Percentiles rank a stretch among this genome's conserved stretches.
Conservation (phyloP, 2,113 vertebrate species). For the Gopherus flavomarginatus region DNA sequence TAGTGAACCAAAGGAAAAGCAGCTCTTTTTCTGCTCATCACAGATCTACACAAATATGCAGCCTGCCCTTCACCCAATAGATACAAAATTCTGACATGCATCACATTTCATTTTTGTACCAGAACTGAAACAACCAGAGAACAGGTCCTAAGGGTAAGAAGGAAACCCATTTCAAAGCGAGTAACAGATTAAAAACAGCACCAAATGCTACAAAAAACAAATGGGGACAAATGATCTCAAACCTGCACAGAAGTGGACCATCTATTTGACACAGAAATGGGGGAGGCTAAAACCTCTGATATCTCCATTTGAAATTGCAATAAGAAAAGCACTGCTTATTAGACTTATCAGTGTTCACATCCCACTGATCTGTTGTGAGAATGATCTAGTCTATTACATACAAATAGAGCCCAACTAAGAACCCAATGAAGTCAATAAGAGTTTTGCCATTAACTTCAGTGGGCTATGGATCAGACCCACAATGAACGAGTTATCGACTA, state of each 20-base stretch:
- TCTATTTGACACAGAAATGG: neutral
- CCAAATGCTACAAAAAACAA: neutral
- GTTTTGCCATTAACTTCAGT: neutral
- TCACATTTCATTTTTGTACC: neutral
- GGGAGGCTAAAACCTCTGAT: neutral
- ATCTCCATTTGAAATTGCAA: neutral
- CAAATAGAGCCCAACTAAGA: neutral
- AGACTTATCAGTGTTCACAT: neutral
- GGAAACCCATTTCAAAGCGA: neutral
- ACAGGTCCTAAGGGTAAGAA: neutral
- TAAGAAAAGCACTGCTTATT: neutral
- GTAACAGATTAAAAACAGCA: neutral
- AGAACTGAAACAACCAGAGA: neutral
- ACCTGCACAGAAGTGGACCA: neutral
- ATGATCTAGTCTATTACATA: neutral
- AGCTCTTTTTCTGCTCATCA: neutral
- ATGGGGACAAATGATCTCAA: neutral
- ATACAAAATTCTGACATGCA: neutral
- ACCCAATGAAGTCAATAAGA: neutral
- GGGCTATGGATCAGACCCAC: neutral
- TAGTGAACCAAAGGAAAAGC: neutral
- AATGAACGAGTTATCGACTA: neutral
- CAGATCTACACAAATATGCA: neutral
- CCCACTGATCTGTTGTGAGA: neutral
- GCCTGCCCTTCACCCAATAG: neutral